Evolutionary conservation across 2,113 vertebrate species (phyloP).

Genomic region (Sander vitreus): DNA sequence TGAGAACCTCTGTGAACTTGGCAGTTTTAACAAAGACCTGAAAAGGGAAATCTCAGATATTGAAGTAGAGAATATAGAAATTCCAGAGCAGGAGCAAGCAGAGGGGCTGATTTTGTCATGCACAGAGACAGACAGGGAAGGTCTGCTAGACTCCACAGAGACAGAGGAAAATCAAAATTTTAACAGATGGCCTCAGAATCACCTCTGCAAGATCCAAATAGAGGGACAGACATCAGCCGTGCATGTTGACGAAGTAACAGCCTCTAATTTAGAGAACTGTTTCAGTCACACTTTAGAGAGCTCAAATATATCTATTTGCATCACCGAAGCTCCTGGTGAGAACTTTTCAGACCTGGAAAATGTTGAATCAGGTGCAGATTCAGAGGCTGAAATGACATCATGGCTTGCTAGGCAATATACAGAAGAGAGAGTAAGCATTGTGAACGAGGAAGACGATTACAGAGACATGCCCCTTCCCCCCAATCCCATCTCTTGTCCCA

Average conservation of each 20-base stretch:
- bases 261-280: conserved; percentile 38
- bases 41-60: conserved; percentile 13
- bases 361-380: conserved; percentile 41
- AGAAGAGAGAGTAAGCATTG: conserved; percentile 41
- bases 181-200: conserved; percentile 74
- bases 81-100: conserved; percentile 70
- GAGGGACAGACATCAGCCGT: conserved; percentile 36
- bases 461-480: conserved; percentile 38
- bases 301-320: conserved; percentile 51
- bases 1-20: conserved; percentile 67
- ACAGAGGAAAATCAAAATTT: conserved; percentile 80
- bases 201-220: conserved; percentile 40
- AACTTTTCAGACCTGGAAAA: conserved; percentile 57
- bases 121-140: conserved; percentile 25
- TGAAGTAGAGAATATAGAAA: conserved; percentile 83
- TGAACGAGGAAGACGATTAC: conserved; percentile 46
- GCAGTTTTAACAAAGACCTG: conserved; percentile 15
- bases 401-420: neutral
- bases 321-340: conserved; percentile 44
- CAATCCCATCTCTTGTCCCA: conserved; percentile 49
- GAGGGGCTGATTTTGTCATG: conserved; percentile 24
- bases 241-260: conserved; percentile 21
- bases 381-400: conserved; percentile 40
- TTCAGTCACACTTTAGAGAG: conserved; percentile 36
- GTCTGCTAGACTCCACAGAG: conserved; percentile 42